These are phyloP conservation scores for Distichodus sexfasciatus DNA, from an alignment of 2,797 vertebrate species.

Conservation along the genomic window DNA sequence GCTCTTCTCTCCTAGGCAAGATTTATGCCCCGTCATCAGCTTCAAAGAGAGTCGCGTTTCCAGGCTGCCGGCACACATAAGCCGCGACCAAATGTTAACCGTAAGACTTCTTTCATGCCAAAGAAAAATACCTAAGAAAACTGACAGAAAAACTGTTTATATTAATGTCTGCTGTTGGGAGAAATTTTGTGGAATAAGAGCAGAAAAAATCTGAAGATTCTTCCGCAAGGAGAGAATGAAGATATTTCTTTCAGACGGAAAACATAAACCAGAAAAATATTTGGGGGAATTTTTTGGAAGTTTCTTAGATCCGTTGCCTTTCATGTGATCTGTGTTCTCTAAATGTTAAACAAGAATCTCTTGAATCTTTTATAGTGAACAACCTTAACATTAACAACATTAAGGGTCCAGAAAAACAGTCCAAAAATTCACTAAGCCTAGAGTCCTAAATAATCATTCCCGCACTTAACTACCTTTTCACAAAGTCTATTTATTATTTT, in stretches of 20 bases:
- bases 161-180: constrained; percentile 38
- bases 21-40: constrained; percentile 16
- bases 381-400: too few species aligned
- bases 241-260: not conserved
- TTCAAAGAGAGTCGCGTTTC: not conserved
- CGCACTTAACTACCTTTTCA: too few species aligned
- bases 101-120: constrained; percentile 40
- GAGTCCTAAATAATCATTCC: too few species aligned
- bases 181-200: not conserved
- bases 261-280: too few species aligned
- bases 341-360: not conserved
- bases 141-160: constrained; percentile 51
- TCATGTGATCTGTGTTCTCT: not conserved
- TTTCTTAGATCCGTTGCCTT: not conserved
- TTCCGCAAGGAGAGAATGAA: not conserved
- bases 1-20: constrained; percentile 5
- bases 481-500: too few species aligned
- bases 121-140: constrained; percentile 49
- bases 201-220: not conserved
- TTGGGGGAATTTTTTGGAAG: too few species aligned
- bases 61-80: not conserved
- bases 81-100: constrained; percentile 33
- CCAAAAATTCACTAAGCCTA: too few species aligned
- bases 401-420: too few species aligned
- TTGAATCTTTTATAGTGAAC: not conserved